A percentile compares a stretch with the other conserved stretches of the same genome.
These are phyloP conservation scores for Dryobota labecula DNA, from an alignment of 2,888 invertebrate genomes.

Conservation along the genomic window DNA sequence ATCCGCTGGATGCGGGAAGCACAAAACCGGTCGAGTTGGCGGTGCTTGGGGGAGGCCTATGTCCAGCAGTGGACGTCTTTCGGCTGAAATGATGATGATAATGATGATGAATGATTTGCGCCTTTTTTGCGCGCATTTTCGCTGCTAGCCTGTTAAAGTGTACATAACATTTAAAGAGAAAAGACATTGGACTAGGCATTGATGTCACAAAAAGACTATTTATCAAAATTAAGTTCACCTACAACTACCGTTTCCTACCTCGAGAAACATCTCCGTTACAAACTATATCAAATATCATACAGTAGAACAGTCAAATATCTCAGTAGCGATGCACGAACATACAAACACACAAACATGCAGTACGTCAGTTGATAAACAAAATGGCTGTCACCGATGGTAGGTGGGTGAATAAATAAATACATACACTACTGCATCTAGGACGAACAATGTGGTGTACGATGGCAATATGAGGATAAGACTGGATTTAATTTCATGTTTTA, in stretches of 20 bases:
- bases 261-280: slow-evolving; percentile 3
- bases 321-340: slow-evolving; percentile 62
- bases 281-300: slow-evolving; percentile 30
- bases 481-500: neutral
- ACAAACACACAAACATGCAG: slow-evolving; percentile 68
- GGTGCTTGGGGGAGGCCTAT: too few relatives aligned
- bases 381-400: slow-evolving; percentile 86
- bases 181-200: too few relatives aligned
- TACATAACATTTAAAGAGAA: too few relatives aligned
- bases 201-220: neutral
- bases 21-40: too few relatives aligned
- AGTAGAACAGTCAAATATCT: slow-evolving; percentile 72
- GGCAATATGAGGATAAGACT: slow-evolving; percentile 69
- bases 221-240: neutral
- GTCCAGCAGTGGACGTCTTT: too few relatives aligned
- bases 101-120: too few relatives aligned
- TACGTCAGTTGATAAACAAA: slow-evolving; percentile 80
- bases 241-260: neutral
- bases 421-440: slow-evolving; percentile 79
- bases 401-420: slow-evolving; percentile 87
- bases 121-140: neutral
- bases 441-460: slow-evolving; percentile 72
- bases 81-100: too few relatives aligned
- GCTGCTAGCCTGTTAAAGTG: neutral
- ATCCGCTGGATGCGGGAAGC: too few relatives aligned